phyloP scores from a whole-genome alignment of 2,888 invertebrate genomes.

The Oligia strigilis region DNA sequence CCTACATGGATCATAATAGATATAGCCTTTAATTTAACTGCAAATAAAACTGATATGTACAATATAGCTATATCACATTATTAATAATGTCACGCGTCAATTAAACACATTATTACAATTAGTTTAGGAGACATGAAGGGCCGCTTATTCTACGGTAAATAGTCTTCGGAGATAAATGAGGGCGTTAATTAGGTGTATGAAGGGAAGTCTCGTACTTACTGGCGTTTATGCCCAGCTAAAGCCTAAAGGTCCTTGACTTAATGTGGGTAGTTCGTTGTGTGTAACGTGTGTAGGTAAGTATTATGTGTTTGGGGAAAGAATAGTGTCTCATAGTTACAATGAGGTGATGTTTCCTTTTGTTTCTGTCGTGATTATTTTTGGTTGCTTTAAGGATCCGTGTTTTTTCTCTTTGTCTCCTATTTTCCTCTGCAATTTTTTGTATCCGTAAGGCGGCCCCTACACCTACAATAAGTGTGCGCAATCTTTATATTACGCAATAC shows the following conservation, averaged over 20 bases:
- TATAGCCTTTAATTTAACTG: constrained; percentile 50
- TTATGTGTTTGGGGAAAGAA: constrained; percentile 5
- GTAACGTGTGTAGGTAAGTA: background rate
- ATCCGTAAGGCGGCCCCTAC: background rate
- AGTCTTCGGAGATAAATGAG: constrained; percentile 49
- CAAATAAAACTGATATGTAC: constrained; percentile 57
- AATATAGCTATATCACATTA: constrained; percentile 61
- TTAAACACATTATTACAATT: constrained; percentile 75
- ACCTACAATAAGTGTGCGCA: background rate
- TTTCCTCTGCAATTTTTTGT: background rate
- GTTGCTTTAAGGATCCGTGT: background rate
- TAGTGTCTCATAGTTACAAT: background rate
- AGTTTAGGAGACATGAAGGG: constrained; percentile 64
- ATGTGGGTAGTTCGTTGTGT: constrained; percentile 25
- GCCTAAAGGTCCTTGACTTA: constrained; percentile 29
- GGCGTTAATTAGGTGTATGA: constrained; percentile 55
- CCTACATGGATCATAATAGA: constrained; percentile 47
- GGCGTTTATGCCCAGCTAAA: background rate
- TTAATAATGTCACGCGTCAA: constrained; percentile 73
- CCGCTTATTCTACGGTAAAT: constrained; percentile 36
- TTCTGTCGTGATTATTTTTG: background rate
- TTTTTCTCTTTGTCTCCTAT: background rate
- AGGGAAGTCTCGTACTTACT: constrained; percentile 30
- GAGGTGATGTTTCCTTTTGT: background rate
- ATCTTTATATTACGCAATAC: background rate